Percentiles rank a stretch among this genome's conserved stretches.
Conservation (phyloP, 2,113 vertebrate species). For the Pleuronectes platessa region DNA sequence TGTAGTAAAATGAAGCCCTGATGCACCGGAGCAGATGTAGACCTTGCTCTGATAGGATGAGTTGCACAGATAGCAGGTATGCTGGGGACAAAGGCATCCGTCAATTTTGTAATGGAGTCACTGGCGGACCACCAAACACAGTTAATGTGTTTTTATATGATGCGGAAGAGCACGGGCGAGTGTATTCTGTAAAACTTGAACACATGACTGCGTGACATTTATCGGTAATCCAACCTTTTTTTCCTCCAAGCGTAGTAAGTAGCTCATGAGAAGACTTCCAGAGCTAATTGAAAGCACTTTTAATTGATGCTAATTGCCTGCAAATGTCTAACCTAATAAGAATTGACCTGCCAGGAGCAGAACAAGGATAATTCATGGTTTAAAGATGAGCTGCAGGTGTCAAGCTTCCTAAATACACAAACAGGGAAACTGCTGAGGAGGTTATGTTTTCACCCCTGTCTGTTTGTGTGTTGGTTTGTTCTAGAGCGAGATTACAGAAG, state of each 20-base stretch:
- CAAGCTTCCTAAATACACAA: not conserved
- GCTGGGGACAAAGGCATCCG: not conserved
- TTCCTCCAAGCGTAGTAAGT: constrained; percentile 9
- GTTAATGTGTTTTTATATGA: constrained; percentile 13
- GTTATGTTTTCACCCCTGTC: too few species aligned
- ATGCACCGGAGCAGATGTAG: constrained; percentile 26
- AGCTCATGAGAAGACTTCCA: not conserved
- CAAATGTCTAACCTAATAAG: not conserved
- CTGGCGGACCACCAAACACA: constrained; percentile 3
- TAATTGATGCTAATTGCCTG: not conserved
- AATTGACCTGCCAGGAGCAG: not conserved
- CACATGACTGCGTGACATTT: constrained; percentile 15
- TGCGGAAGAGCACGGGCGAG: not conserved
- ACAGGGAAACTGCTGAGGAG: too few species aligned
- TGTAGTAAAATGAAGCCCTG: constrained; percentile 30
- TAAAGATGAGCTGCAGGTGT: not conserved
- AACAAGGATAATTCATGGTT: not conserved
- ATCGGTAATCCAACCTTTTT: constrained; percentile 1
- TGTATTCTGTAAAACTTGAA: not conserved
- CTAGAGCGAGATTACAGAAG: too few species aligned
- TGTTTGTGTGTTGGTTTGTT: too few species aligned
- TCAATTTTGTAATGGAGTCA: not conserved
- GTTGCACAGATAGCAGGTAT: not conserved
- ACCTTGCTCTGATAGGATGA: constrained; percentile 22
- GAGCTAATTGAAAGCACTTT: not conserved